Percentiles rank a stretch among this genome's conserved stretches.
Evolutionary conservation across 1,140 invertebrate species (phyloP).

Genomic region (Euwallacea fornicatus): DNA sequence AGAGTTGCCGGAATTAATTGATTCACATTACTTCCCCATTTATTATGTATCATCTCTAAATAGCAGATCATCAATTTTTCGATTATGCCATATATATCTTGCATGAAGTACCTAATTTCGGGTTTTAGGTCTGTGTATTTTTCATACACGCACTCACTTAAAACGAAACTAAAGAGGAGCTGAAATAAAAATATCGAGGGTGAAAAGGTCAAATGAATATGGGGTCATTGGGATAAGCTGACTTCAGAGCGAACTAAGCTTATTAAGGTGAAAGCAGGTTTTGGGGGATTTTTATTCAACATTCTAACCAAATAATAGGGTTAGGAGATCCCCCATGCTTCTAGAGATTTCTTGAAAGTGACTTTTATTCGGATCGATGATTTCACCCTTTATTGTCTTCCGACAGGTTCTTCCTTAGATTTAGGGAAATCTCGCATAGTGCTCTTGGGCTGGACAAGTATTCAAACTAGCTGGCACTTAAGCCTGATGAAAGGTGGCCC

Average conservation of each 20-base stretch:
- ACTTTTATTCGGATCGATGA: not conserved
- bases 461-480: too few relatives aligned
- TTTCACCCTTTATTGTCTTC: constrained; percentile 10
- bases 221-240: constrained; percentile 12
- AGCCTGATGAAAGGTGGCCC: too few relatives aligned
- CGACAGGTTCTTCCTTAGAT: too few relatives aligned
- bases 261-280: constrained; percentile 26
- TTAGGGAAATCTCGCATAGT: too few relatives aligned
- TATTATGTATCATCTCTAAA: not conserved
- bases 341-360: not conserved
- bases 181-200: constrained; percentile 12
- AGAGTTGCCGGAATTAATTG: not conserved
- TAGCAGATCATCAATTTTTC: too few relatives aligned
- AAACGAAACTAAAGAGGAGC: not conserved
- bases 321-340: constrained; percentile 9
- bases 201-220: constrained; percentile 20
- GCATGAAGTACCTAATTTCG: too few relatives aligned
- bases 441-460: too few relatives aligned
- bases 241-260: constrained; percentile 17
- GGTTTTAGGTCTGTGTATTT: not conserved
- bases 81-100: too few relatives aligned
- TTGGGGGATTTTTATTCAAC: constrained; percentile 17
- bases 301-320: constrained; percentile 25
- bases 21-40: not conserved
- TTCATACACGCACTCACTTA: not conserved